Evolutionary conservation across 2,113 vertebrate genomes (phyloP).

Genomic region (Megalops atlanticus): DNA sequence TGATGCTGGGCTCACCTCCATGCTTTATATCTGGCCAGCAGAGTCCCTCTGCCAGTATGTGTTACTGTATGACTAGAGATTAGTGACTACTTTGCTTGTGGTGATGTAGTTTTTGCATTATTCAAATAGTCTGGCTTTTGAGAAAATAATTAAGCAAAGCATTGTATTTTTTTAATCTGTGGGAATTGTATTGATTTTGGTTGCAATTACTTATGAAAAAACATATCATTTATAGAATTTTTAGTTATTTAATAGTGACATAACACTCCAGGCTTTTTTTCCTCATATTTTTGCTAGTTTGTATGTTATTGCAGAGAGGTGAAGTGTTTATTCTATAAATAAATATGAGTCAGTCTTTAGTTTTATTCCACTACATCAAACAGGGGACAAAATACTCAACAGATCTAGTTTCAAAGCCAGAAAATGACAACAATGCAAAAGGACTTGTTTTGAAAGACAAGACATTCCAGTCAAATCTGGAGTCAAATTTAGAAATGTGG

Average conservation of each 20-base stretch:
- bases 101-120: background rate
- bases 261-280: too few relatives aligned
- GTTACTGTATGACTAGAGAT: background rate
- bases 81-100: background rate
- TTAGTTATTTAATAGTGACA: too few relatives aligned
- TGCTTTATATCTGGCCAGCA: too few relatives aligned
- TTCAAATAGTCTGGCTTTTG: slow-evolving; percentile 11
- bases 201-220: too few relatives aligned
- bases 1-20: too few relatives aligned
- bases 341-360: background rate
- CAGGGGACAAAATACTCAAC: background rate
- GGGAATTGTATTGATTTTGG: background rate
- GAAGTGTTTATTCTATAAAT: background rate
- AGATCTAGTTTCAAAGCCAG: background rate
- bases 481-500: too few relatives aligned
- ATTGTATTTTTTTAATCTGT: background rate
- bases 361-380: background rate
- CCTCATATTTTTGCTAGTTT: too few relatives aligned
- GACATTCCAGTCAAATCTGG: too few relatives aligned
- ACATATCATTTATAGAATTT: too few relatives aligned
- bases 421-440: too few relatives aligned
- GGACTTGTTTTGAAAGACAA: too few relatives aligned
- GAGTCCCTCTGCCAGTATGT: background rate
- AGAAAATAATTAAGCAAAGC: background rate
- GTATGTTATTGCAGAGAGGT: too few relatives aligned